phyloP scores from a whole-genome alignment of 2,797 vertebrate species.

The Phoebastria nigripes region DNA sequence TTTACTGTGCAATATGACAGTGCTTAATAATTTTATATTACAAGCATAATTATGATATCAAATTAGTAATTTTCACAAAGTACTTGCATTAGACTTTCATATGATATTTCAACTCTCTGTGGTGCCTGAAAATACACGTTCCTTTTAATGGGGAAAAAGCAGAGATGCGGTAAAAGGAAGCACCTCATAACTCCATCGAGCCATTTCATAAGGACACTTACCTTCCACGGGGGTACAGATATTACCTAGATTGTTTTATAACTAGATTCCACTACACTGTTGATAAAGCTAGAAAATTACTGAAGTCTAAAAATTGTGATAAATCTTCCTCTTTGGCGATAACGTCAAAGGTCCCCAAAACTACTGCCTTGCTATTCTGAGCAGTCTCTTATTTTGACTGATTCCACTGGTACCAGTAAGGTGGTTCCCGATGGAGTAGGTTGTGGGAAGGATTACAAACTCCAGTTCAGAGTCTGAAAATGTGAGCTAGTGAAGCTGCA shows the following conservation, averaged over 20 bases:
- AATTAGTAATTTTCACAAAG: constrained; percentile 74
- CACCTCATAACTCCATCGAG: neutral
- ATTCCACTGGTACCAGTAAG: neutral
- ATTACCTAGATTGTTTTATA: neutral
- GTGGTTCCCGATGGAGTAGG: neutral
- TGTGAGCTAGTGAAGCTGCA: neutral
- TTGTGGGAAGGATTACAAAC: neutral
- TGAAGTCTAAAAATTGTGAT: neutral
- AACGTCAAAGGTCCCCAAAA: neutral
- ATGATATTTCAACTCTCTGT: constrained; percentile 49
- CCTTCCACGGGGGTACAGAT: neutral
- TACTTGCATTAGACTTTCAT: constrained; percentile 62
- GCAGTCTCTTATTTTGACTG: neutral
- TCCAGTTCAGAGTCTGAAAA: neutral
- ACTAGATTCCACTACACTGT: neutral
- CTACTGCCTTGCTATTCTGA: neutral
- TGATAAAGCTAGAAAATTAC: neutral
- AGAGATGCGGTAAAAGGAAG: constrained; percentile 42
- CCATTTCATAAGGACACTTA: constrained; percentile 15
- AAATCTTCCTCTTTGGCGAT: neutral
- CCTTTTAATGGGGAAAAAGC: constrained; percentile 44
- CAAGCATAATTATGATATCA: constrained; percentile 70
- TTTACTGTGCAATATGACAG: constrained; percentile 66
- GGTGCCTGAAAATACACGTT: constrained; percentile 50
- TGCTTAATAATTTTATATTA: constrained; percentile 75